These are phyloP conservation scores for Microcebus griseorufus DNA, from an alignment of 2,113 vertebrate species.

Conservation along the genomic window DNA sequence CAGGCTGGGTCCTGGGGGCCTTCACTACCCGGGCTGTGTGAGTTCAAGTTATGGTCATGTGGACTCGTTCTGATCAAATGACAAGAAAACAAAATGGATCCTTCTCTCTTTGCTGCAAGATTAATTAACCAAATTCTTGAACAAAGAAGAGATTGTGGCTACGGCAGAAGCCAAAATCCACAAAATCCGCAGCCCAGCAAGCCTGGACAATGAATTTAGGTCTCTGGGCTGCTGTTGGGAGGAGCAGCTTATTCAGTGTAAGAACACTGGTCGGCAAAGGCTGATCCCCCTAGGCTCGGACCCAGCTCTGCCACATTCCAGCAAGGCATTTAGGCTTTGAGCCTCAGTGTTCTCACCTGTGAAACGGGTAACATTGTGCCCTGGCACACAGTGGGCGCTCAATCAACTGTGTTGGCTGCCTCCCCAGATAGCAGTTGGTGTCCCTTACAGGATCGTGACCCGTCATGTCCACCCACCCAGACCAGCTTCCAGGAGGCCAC, in stretches of 20 bases:
- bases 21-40: no score
- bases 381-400: rapidly evolving
- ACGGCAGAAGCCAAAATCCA: background rate
- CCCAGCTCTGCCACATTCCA: no score
- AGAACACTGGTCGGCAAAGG: no score
- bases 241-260: no score
- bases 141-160: background rate
- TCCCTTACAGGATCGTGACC: constrained; percentile 84
- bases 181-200: background rate
- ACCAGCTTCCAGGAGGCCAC: constrained; percentile 78
- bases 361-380: background rate
- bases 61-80: no score
- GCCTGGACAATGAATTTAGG: rapidly evolving
- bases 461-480: constrained; percentile 73
- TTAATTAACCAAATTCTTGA: background rate
- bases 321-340: no score
- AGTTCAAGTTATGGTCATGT: no score
- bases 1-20: no score
- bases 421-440: constrained; percentile 85
- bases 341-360: no score
- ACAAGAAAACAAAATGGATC: no score
- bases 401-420: background rate
- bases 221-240: background rate
- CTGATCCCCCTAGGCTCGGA: no score
- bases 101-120: constrained; percentile 40